phyloP scores from a whole-genome alignment of 2,113 vertebrate genomes.

The Centrocercus urophasianus region DNA sequence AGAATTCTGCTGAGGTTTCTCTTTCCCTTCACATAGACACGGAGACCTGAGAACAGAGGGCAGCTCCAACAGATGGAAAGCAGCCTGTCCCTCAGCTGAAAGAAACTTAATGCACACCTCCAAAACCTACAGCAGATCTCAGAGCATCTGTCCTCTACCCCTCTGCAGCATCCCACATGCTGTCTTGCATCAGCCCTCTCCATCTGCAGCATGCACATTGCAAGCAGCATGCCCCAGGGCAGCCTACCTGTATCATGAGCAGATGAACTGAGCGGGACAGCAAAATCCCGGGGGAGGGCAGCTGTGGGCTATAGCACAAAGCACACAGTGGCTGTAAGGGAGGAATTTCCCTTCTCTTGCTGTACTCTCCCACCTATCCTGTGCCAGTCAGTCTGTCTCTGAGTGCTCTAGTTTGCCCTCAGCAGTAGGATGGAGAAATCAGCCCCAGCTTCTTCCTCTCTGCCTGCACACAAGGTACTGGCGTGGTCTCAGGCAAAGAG shows the following conservation, averaged over 20 bases:
- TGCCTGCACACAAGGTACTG: rapidly evolving
- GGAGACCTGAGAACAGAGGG: neutral
- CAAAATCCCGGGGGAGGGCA: neutral
- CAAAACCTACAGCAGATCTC: neutral
- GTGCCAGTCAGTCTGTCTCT: neutral
- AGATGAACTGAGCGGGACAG: neutral
- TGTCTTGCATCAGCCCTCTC: neutral
- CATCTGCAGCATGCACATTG: neutral
- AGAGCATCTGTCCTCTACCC: neutral
- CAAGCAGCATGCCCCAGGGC: neutral
- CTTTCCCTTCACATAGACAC: neutral
- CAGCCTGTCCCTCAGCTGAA: neutral
- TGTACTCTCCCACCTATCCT: neutral
- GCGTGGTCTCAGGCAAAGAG: rapidly evolving
- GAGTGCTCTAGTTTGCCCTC: neutral
- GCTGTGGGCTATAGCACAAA: rapidly evolving
- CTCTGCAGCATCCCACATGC: rapidly evolving
- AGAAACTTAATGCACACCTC: neutral
- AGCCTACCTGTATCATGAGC: neutral
- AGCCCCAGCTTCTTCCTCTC: neutral
- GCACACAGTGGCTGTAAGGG: neutral
- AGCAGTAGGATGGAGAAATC: neutral
- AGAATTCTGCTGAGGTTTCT: neutral
- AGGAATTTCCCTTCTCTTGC: neutral
- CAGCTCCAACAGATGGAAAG: neutral